Percentiles rank a stretch among this genome's conserved stretches.
Conservation (phyloP, 2,888 invertebrate genomes). For the Frankliniella intonsa region DNA sequence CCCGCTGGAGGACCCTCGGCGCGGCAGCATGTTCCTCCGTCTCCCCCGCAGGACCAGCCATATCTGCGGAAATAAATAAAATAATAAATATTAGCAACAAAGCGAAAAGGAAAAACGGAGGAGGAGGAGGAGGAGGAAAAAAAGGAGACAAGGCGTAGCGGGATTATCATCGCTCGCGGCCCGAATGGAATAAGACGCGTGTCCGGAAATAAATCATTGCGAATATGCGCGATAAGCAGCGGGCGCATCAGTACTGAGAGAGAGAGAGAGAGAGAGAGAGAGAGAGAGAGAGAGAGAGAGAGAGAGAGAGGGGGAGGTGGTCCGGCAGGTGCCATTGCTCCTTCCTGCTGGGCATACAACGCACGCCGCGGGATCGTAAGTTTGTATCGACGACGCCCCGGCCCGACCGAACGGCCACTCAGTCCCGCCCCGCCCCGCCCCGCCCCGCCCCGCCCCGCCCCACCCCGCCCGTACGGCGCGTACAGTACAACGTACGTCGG, state of each 20-base stretch:
- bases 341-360: conserved; percentile 8
- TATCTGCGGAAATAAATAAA: not conserved
- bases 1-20: too few species aligned
- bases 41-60: too few species aligned
- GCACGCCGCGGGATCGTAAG: not conserved
- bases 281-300: too few species aligned
- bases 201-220: conserved; percentile 22
- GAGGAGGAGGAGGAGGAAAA: not conserved
- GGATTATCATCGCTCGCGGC: not conserved
- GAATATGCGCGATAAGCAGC: conserved; percentile 17
- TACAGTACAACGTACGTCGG: too few species aligned
- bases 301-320: not conserved
- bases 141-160: not conserved
- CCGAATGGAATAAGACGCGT: not conserved
- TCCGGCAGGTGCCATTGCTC: not conserved
- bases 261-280: too few species aligned
- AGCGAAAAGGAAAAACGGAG: not conserved
- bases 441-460: not conserved
- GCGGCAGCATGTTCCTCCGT: too few species aligned
- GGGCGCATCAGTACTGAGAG: not conserved
- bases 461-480: not conserved
- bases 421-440: not conserved
- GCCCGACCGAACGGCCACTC: not conserved
- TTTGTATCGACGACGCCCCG: not conserved
- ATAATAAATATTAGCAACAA: not conserved